Base-by-base conservation (phyloP, 92 coral and sea anemone species). In the Siderastrea siderea region DNA sequence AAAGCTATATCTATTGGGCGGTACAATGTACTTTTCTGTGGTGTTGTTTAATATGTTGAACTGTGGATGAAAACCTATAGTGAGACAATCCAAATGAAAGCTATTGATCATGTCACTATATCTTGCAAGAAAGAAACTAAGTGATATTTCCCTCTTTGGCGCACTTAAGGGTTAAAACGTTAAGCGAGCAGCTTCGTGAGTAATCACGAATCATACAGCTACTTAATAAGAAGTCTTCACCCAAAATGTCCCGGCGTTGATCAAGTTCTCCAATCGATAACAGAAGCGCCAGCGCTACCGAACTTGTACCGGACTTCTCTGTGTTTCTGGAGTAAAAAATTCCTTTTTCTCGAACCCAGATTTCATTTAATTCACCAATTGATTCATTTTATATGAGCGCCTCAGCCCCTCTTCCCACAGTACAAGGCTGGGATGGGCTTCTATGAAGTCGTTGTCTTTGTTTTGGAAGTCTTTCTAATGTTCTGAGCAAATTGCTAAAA, bases 401-500 rank as follows among this genome's bases (percentile, higher is more conserved):
- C 69, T 93, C 94, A 7, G 69, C 53, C 78, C 86, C 90, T 79
- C 98, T 75, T 43, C 94, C 94, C 45, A 95, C 93, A 15, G 99
- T 97, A 84, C 98, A 96, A 6, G 99, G 99, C 82, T 97, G 99
- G 1, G 99, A 97, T 0, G 99, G 98, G 58, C 99, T 96, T 87
- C 99, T 90, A 68, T 89, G 92, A 47, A 97, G 91, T 15, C 98
- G 91, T 17, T 94, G 97, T 78, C 92, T 92, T 10, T 59, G 83
- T 84, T 94, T 95, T 0, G 99, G 98, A 47, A 97, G 88, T 73
- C 98, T 91, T 47, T 97, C 99, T 68, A 97, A 88, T 59, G 94
- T 84, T 84, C 95, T 95, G 77, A 94, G 93, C 38, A 97, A 79
- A 49, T 77, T 70, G 70, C 96, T 92, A 54, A 97, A 97, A 43